Evolutionary conservation across 2,113 vertebrate genomes (phyloP), one percentile per base, ranked within the genome.

Genomic region (Gobio gobio): DNA sequence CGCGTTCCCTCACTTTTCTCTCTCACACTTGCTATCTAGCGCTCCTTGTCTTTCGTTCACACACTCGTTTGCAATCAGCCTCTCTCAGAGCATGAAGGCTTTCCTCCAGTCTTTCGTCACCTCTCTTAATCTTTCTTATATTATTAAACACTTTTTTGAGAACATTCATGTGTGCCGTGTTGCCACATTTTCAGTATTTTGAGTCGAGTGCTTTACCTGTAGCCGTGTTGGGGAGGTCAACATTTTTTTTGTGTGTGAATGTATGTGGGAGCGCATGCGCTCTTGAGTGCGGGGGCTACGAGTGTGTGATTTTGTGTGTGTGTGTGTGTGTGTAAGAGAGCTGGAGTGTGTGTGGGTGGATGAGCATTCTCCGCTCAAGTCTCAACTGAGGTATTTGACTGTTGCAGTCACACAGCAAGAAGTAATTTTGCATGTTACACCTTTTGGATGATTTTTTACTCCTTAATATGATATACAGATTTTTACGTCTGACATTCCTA

Each of bases 1-100:
- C 93, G 78, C 91, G 16, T 78, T 91, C 74, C 90, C 90, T 85
- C 91, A 88, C 89, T 89, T 87, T 86, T 89, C 56, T n/a, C 90
- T 80, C 70, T 84, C 81, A 88, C 82, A 87, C 87, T 86, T 81
- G 87, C 82, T 86, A 90, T 82, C 73, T 82, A 10, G 68, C 29
- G 54, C 78, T 45, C 68, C 70, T 73, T 54, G 45, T 40, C 79
- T 87, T 86, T 88, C 80, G 49, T 80, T 89, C 86, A 85, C 89
- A 64, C 84, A 86, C 90, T 82, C 88, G 84, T 87, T 88, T 78
- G 87, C 43, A 29, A 86, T 78, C 63, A 74, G 72, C 85, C 85
- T 86, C 86, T 84, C 84, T 89, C 70, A 29, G 20, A 36, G 29
- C 29, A 12, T 77, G 56, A 78, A 24, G 78, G 43, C 82, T 89